A percentile compares a stretch with the other conserved stretches of the same genome.
Evolutionary conservation across 2,797 vertebrate genomes (phyloP).

Genomic region (Silurus lanzhouensis): DNA sequence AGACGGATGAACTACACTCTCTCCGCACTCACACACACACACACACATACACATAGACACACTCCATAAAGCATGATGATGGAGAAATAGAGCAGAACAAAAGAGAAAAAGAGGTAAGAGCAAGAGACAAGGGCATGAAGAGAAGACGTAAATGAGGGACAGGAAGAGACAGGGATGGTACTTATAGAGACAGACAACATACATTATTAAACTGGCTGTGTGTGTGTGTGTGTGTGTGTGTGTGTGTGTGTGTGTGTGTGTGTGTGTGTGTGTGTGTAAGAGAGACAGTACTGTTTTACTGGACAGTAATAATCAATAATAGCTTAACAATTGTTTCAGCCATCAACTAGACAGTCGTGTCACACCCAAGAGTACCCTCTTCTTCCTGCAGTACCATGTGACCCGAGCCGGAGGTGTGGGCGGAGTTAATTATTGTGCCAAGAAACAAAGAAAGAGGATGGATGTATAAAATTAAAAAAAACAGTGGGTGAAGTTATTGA

Average conservation of each 20-base stretch:
- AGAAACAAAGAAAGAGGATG: neutral
- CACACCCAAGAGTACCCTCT: neutral
- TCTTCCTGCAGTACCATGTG: neutral
- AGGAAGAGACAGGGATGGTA: neutral
- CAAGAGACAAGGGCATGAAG: neutral
- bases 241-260: neutral
- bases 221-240: conserved; percentile 2
- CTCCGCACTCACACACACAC: neutral
- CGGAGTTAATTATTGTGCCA: neutral
- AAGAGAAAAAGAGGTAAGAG: conserved; percentile 16
- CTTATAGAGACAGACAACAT: neutral
- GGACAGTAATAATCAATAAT: neutral
- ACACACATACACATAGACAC: neutral
- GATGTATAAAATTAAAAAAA: neutral
- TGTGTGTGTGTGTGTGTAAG: neutral
- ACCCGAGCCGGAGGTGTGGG: neutral
- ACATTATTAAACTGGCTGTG: neutral
- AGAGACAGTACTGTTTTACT: neutral
- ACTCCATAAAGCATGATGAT: conserved; percentile 24
- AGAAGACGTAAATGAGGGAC: neutral
- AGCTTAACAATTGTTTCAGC: neutral
- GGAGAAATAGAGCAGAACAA: conserved; percentile 33
- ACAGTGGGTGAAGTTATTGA: neutral
- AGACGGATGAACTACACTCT: conserved; percentile 15
- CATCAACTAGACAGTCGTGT: neutral